Conservation (phyloP, 1,140 invertebrate species). For the Drosophila pachea region DNA sequence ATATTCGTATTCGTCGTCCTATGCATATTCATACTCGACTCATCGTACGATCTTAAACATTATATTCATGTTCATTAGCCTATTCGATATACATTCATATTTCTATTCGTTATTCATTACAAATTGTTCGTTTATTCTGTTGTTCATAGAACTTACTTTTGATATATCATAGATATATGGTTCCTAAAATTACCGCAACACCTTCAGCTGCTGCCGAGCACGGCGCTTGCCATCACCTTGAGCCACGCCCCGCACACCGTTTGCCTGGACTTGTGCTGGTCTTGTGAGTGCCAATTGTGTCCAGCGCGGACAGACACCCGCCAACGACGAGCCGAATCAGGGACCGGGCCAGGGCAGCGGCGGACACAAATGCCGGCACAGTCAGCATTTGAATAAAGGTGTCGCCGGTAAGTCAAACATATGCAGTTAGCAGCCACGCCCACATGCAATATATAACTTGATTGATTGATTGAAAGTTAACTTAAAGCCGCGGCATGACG, state of each 20-base stretch:
- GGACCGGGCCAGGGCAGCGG: slow-evolving; percentile 24
- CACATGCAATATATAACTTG: slow-evolving; percentile 53
- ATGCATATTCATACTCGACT: not conserved
- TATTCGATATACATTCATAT: slow-evolving; percentile 7
- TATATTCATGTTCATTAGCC: not conserved
- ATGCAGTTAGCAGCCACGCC: slow-evolving; percentile 47
- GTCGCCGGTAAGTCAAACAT: slow-evolving; percentile 70
- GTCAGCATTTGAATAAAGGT: slow-evolving; percentile 74
- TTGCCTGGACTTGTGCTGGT: not conserved
- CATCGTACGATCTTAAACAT: not conserved
- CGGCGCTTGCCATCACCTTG: slow-evolving; percentile 18
- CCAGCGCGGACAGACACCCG: not conserved
- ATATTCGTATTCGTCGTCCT: not conserved
- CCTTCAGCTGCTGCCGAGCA: slow-evolving; percentile 70
- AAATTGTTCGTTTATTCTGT: slow-evolving; percentile 74
- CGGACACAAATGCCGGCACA: slow-evolving; percentile 21
- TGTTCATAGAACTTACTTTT: slow-evolving; percentile 95
- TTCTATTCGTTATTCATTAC: slow-evolving; percentile 39
- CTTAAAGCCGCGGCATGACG: slow-evolving; percentile 66
- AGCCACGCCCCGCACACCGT: slow-evolving; percentile 2
- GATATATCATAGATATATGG: slow-evolving; percentile 98
- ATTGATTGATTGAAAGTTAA: slow-evolving; percentile 51
- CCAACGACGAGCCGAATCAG: slow-evolving; percentile 13
- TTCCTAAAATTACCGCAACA: slow-evolving; percentile 88
- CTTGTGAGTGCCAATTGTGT: not conserved